Evolutionary conservation across 92 coral and sea anemone genomes (phyloP).

Genomic region (Heteractis magnifica): DNA sequence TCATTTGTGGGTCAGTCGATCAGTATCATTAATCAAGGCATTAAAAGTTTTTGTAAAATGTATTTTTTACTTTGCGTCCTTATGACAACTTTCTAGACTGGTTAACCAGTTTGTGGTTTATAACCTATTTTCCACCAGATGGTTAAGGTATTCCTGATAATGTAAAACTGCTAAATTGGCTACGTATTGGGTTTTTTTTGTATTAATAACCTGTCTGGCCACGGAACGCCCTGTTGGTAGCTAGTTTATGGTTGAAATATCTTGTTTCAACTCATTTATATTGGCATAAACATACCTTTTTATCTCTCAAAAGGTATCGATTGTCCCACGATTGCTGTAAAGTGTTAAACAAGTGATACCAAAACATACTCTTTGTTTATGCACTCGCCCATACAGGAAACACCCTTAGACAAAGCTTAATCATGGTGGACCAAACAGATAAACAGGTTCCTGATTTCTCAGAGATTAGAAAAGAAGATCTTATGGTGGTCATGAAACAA

Average conservation of each 20-base stretch:
- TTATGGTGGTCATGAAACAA: slow-evolving; percentile 57
- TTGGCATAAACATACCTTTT: not conserved
- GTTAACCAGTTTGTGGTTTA: not conserved
- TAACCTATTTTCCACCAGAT: not conserved
- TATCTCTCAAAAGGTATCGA: too few relatives aligned
- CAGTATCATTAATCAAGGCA: not conserved
- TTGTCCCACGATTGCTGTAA: not conserved
- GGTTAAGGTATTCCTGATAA: not conserved
- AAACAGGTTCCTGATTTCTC: slow-evolving; percentile 53
- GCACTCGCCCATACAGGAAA: not conserved
- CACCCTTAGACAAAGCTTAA: not conserved
- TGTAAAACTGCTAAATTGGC: not conserved
- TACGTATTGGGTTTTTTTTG: not conserved
- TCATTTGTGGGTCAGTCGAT: not conserved
- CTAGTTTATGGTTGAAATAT: not conserved
- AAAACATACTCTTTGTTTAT: not conserved
- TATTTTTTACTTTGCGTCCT: not conserved
- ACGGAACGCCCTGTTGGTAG: not conserved
- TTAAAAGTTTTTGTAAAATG: not conserved
- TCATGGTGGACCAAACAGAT: slow-evolving; percentile 60
- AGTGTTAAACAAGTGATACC: not conserved
- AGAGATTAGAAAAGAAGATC: slow-evolving; percentile 48
- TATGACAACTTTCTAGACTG: not conserved
- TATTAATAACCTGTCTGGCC: not conserved
- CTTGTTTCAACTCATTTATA: not conserved